Evolutionary conservation across 2,113 vertebrate genomes (phyloP), one percentile per base, ranked within the genome.

Genomic region (Channa argus): DNA sequence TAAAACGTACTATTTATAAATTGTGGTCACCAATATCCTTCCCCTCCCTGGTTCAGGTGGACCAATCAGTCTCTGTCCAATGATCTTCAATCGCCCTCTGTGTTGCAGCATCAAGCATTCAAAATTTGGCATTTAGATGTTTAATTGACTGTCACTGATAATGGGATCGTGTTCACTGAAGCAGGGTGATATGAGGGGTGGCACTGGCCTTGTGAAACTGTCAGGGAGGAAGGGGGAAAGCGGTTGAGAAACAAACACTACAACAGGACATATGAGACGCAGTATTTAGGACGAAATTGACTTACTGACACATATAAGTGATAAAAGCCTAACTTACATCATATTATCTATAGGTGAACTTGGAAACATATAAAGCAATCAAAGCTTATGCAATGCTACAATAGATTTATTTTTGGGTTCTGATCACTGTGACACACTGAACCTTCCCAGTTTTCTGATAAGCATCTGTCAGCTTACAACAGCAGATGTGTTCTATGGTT

Each of bases 71-170:
- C 74, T 67, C 56, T 33, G 65, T 78, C 62, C 77, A 81, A 49
- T 34, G 72, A 83, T 83, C 67, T 85, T 76, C 83, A 86, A 51
- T 79, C 79, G 66, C 72, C 88, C 83, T 80, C 76, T 72, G 80
- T 77, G 68, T 83, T 46, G 2, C 14, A n/a, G 78, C 73, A 66
- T 80, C 67, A 69, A 82, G 83, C 78, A 69, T 82, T 84, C 66
- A 80, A 41, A 87, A 87, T 86, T 80, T 88, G 86, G 82, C 90
- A 91, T 91, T 89, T 90, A 82, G 85, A 71, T 85, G 83, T 86
- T 88, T 88, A 91, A 91, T 90, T 89, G 88, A 89, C 86, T 90
- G 88, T 89, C 87, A 88, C 82, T 74, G 75, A 89, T 90, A 87
- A 90, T 86, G 80, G 73, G 84, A 82, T 74, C 76, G 84, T 86